Evolutionary conservation across 1,140 invertebrate genomes (phyloP), one percentile per base, ranked within the genome.

Genomic region (Drosophila auraria): DNA sequence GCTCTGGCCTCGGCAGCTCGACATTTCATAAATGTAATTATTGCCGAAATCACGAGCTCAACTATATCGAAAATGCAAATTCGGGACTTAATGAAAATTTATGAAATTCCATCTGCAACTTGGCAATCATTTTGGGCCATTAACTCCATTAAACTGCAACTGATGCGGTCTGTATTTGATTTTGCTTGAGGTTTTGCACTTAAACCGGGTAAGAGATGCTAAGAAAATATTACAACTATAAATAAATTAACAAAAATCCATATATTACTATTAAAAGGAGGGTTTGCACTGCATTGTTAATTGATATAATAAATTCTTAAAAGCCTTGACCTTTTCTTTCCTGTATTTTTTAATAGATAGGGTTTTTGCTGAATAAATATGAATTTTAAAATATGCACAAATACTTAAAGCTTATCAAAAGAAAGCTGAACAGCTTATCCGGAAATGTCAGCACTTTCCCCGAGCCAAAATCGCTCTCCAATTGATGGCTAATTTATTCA

Each of bases 71-170:
- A 66, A 49, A 76, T 76, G 63, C 36, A 61, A 61, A 74, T 72
- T 61, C 17, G 40, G 5, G 30, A 8, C 3, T 33, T 63, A 78
- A 78, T 78, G n/a, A 23, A 63, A 63, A 63, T 71, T 58, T 78
- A 71, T 59, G 75, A 50, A 75, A 56, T 50, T 62, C 20, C 49
- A 23, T 42, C 36, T 65, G 56, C 44, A 57, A n/a, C 14, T 61
- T 54, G 49, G 25, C 25, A 54, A 54, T 49, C 15, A 40, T 45
- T 50, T 30, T 40, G 5, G 36, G 25, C 38, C 45, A 66, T 54
- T 59, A 77, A 59, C 54, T 66, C 36, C 23, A 47, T 54, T 69
- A 61, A 47, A 5, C 7, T 38, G 42, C 42, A 65, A 11, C 12
- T 44, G 38, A 58, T 75, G 71, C 5, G 25, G 17, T 51, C 23